A percentile compares a stretch with the other conserved stretches of the same genome.
These are phyloP conservation scores for Pseudomugil tenellus DNA, from an alignment of 2,797 vertebrate genomes.

Conservation along the genomic window DNA sequence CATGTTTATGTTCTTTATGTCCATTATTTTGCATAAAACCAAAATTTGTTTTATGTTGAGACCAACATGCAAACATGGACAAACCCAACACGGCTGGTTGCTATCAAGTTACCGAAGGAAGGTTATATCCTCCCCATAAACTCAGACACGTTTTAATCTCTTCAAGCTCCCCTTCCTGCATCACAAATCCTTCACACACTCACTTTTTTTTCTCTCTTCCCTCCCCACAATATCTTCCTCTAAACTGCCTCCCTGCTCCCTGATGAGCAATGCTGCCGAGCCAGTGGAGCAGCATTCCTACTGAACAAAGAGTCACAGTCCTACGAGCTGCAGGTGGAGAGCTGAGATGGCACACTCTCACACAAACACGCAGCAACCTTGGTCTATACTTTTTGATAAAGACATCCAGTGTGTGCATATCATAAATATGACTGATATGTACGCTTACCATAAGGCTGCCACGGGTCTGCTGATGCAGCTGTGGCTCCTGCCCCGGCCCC, in stretches of 20 bases:
- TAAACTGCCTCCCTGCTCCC: constrained; percentile 16
- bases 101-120: background rate
- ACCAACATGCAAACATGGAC: background rate
- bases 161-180: constrained; percentile 5
- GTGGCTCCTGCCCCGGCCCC: constrained; percentile 34
- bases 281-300: constrained; percentile 73
- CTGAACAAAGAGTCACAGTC: constrained; percentile 70
- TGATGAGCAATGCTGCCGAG: constrained; percentile 57
- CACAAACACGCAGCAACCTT: background rate
- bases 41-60: background rate
- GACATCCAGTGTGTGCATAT: background rate
- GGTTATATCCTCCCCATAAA: background rate
- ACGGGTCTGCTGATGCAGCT: constrained; percentile 67
- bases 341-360: constrained; percentile 19
- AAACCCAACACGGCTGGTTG: background rate
- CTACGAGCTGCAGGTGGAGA: constrained; percentile 63
- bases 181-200: constrained; percentile 15
- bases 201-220: constrained; percentile 3
- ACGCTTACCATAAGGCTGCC: constrained; percentile 75
- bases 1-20: background rate
- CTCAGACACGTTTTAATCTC: constrained; percentile 10
- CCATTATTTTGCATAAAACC: background rate
- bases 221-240: constrained; percentile 19
- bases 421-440: background rate
- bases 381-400: background rate